A percentile compares a stretch with the other conserved stretches of the same genome.
phyloP scores from a whole-genome alignment of 2,797 vertebrate genomes.

The Neosilurus hyrtlii region DNA sequence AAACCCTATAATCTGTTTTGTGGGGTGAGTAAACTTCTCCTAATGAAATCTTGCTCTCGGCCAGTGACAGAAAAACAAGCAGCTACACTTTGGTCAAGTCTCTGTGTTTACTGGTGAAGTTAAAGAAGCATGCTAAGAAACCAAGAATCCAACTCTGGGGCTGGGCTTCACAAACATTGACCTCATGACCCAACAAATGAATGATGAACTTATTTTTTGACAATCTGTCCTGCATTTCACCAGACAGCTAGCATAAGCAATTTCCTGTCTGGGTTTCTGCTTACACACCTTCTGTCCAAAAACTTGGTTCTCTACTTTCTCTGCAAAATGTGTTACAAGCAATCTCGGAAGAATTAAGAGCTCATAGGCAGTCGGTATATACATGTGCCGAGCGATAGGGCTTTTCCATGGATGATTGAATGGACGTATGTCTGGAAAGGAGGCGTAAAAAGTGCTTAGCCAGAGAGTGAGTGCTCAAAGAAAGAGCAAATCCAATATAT shows the following conservation, averaged over 20 bases:
- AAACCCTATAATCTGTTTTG: conserved; percentile 31
- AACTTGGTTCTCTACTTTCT: conserved; percentile 3
- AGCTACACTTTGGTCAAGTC: conserved; percentile 30
- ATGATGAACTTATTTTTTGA: conserved; percentile 73
- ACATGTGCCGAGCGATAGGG: conserved; percentile 23
- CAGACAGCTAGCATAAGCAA: conserved; percentile 42
- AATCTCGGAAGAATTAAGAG: conserved; percentile 23
- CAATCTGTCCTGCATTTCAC: conserved; percentile 78
- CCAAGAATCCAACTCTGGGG: conserved; percentile 58
- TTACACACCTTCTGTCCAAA: conserved; percentile 6
- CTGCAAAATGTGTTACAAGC: conserved; percentile 43
- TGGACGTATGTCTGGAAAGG: conserved; percentile 10
- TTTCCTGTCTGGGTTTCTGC: neutral
- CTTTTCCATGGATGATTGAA: conserved; percentile 28
- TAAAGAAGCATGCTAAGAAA: conserved; percentile 62
- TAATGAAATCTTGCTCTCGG: conserved; percentile 28
- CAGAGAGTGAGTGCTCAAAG: conserved; percentile 32
- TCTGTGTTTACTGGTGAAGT: conserved; percentile 57
- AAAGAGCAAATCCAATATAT: conserved; percentile 32
- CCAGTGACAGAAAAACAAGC: conserved; percentile 28
- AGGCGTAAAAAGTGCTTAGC: conserved; percentile 20
- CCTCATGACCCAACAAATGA: conserved; percentile 59
- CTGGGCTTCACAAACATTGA: conserved; percentile 54
- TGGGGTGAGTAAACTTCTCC: conserved; percentile 25
- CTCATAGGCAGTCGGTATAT: conserved; percentile 21